Percentiles rank a stretch among this genome's conserved stretches.
phyloP scores from a whole-genome alignment of 35 echinoderm and acorn worm species.

The Diadema setosum region DNA sequence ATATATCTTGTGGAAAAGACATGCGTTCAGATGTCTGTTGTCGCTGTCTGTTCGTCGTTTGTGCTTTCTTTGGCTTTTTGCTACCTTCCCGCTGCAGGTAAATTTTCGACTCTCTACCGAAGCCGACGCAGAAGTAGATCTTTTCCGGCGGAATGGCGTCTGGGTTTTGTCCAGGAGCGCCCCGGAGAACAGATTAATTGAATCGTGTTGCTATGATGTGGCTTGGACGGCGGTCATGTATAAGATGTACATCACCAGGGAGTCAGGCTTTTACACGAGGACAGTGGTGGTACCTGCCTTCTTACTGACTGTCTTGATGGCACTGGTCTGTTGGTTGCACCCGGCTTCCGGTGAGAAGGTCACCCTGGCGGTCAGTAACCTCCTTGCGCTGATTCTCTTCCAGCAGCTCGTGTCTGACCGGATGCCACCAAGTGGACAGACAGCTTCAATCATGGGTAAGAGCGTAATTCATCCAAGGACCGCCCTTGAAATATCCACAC shows the following conservation, averaged over 20 bases:
- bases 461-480: too few relatives aligned
- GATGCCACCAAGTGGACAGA: constrained; percentile 56
- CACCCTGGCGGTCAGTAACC: constrained; percentile 70
- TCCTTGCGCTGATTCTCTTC: constrained; percentile 74
- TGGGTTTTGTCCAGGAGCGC: not conserved
- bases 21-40: too few relatives aligned
- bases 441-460: constrained; percentile 70
- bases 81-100: too few relatives aligned
- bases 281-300: constrained; percentile 13
- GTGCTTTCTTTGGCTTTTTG: too few relatives aligned
- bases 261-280: not conserved
- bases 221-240: not conserved
- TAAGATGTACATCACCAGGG: not conserved
- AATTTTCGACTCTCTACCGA: not conserved
- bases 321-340: constrained; percentile 43
- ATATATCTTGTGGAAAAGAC: too few relatives aligned
- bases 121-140: not conserved
- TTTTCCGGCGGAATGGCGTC: not conserved
- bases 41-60: too few relatives aligned
- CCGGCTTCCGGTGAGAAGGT: constrained; percentile 77
- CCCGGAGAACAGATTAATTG: not conserved
- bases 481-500: too few relatives aligned
- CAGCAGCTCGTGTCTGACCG: constrained; percentile 51
- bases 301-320: not conserved
- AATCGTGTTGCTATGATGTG: not conserved